Conservation (phyloP, 1,140 invertebrate genomes). For the Philotrypesis tridentata region DNA sequence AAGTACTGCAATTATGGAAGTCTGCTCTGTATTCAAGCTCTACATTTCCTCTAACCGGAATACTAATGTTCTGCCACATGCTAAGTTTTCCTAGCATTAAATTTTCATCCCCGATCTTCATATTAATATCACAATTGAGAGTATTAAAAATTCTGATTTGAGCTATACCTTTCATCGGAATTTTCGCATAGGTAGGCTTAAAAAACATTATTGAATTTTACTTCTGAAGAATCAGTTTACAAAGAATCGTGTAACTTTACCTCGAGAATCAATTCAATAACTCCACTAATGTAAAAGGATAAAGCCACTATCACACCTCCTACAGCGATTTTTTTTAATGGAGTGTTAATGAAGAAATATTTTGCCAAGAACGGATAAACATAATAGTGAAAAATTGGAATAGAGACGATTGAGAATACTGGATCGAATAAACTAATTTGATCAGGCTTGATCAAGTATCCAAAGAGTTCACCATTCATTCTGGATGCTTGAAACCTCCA, state of each 20-base stretch:
- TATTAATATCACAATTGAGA: slow-evolving; percentile 67
- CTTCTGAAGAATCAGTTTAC: not conserved
- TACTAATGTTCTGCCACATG: slow-evolving; percentile 64
- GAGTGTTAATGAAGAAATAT: slow-evolving; percentile 74
- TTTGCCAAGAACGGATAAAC: slow-evolving; percentile 78
- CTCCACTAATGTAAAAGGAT: slow-evolving; percentile 90
- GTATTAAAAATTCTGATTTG: slow-evolving; percentile 84
- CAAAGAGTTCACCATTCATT: slow-evolving; percentile 87
- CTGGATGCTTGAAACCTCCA: slow-evolving; percentile 96
- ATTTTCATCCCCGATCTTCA: slow-evolving; percentile 37
- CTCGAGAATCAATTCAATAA: slow-evolving; percentile 88
- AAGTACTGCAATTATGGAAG: not conserved
- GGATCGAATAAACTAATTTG: slow-evolving; percentile 94
- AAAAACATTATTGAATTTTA: slow-evolving; percentile 53
- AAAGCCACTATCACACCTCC: slow-evolving; percentile 89
- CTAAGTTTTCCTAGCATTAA: slow-evolving; percentile 57
- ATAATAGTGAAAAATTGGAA: slow-evolving; percentile 87
- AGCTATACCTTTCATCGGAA: slow-evolving; percentile 76
- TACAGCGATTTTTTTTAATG: slow-evolving; percentile 83
- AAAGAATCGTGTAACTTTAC: slow-evolving; percentile 61
- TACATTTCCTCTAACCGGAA: slow-evolving; percentile 29
- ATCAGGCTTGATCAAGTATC: slow-evolving; percentile 85
- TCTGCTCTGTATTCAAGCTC: slow-evolving; percentile 22
- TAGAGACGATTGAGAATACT: slow-evolving; percentile 87
- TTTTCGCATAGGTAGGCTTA: slow-evolving; percentile 79